phyloP scores from a whole-genome alignment of 2,113 vertebrate genomes.

The Pseudorectes ferrugineus region DNA sequence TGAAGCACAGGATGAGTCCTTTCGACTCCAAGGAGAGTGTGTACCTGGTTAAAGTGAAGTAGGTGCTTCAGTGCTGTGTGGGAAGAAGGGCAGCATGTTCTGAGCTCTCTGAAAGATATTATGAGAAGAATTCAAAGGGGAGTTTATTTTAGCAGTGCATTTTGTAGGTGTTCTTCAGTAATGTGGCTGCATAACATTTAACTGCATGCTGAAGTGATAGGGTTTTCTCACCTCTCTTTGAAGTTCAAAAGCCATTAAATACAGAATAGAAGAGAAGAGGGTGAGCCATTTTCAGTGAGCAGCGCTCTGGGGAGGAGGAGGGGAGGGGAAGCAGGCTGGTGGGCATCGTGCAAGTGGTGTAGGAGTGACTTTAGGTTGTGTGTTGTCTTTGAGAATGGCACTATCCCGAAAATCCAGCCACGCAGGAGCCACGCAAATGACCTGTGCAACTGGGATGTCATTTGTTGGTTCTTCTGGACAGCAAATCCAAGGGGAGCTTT shows the following conservation, averaged over 20 bases:
- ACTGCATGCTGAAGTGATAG: neutral
- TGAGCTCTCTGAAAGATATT: neutral
- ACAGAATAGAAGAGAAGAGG: neutral
- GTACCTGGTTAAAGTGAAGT: slow-evolving; percentile 20
- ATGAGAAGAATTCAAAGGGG: neutral
- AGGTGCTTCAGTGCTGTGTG: neutral
- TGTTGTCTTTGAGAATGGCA: neutral
- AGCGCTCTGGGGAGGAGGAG: neutral
- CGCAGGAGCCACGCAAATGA: rapidly evolving
- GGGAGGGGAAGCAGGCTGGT: neutral
- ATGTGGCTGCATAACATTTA: neutral
- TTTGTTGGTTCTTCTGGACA: neutral
- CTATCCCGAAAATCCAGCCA: neutral
- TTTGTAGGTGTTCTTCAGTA: neutral
- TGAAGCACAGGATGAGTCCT: neutral
- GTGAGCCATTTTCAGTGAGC: neutral
- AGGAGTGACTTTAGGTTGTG: neutral
- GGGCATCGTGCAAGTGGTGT: neutral
- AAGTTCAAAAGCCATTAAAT: neutral
- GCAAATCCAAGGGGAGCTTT: neutral
- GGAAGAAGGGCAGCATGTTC: neutral
- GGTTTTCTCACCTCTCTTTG: slow-evolving; percentile 12
- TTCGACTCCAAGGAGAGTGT: neutral
- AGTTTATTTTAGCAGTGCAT: neutral
- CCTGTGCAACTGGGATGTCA: neutral